These are phyloP conservation scores for Eristalis arbustorum DNA, from an alignment of 2,888 invertebrate genomes.

Conservation along the genomic window DNA sequence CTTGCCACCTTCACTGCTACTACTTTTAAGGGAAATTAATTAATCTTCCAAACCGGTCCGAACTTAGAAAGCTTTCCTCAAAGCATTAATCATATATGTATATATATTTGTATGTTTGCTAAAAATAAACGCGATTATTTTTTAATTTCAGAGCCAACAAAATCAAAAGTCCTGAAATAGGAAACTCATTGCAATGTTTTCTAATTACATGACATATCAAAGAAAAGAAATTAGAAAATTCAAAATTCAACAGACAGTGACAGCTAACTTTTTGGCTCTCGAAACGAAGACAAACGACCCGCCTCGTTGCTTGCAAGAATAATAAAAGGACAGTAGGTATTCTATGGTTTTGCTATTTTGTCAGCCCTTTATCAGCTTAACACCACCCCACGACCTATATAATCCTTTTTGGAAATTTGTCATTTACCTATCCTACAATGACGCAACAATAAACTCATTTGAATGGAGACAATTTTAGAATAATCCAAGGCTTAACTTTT, in stretches of 20 bases:
- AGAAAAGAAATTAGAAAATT: constrained; percentile 12
- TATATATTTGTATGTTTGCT: not conserved
- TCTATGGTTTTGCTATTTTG: constrained; percentile 33
- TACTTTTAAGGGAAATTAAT: not conserved
- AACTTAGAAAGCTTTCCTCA: not conserved
- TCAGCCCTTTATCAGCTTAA: constrained; percentile 24
- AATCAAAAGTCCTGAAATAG: not conserved
- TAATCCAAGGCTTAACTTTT: not conserved
- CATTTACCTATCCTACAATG: not conserved
- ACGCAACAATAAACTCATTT: not conserved
- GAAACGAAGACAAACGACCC: constrained; percentile 54
- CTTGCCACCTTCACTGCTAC: not conserved
- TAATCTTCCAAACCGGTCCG: not conserved
- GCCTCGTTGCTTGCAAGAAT: constrained; percentile 11
- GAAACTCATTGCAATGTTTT: constrained; percentile 13
- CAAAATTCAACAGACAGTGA: constrained; percentile 28
- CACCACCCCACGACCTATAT: constrained; percentile 1
- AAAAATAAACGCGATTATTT: constrained; percentile 15
- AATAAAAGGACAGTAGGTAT: constrained; percentile 26
- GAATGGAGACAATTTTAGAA: not conserved
- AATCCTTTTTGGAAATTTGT: constrained; percentile 42
- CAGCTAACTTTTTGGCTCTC: constrained; percentile 38
- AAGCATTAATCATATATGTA: constrained; percentile 20
- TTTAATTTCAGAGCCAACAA: constrained; percentile 19
- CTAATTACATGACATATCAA: constrained; percentile 42